Evolutionary conservation across 2,113 vertebrate genomes (phyloP), one percentile per base, ranked within the genome.

Genomic region (Carollia perspicillata): DNA sequence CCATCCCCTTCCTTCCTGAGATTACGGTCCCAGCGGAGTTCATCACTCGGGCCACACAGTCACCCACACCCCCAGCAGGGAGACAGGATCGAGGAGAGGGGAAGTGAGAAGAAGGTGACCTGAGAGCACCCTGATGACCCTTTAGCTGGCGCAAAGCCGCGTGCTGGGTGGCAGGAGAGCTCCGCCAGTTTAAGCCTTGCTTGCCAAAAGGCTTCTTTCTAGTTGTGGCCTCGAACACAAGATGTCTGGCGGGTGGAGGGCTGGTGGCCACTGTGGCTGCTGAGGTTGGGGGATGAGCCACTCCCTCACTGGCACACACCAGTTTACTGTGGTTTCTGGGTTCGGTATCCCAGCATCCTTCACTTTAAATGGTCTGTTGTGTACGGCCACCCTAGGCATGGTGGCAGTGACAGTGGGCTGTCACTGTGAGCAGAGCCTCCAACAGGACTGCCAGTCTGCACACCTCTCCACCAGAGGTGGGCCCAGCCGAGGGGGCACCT

Each of bases 41-140:
- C 47, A 92, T 96, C 94, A 88, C 81, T 72, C 75, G 0, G 90
- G 72, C 92, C 79, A 22, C 78, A 79, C 22, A 26, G 89, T 92
- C 90, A 95, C 93, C 89, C 81, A 71, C 26, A 95, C 90, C 97
- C 88, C 84, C 51, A 84, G 92, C n/a, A n/a, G 90, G 87, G 37
- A 90, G 90, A 72, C 93, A 88, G 94, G 95, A 87, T 95, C 96
- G 68, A 65, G 97, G 94, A 74, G 71, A 55, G 44, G 51, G 74
- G 89, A 84, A 92, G 86, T 92, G 96, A 96, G 95, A 89, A 75
- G 87, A 14, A 95, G 90, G 83, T 69, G 89, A 74, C 81, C 84
- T 49, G 84, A 81, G 89, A 42, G 53, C 75, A 4, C 84, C 79
- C 80, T 72, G 83, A 92, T 95, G 90, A 74, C 90, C 69, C 37